These are phyloP conservation scores for Pangasius krempfi DNA, from an alignment of 2,797 vertebrate species.

Conservation along the genomic window DNA sequence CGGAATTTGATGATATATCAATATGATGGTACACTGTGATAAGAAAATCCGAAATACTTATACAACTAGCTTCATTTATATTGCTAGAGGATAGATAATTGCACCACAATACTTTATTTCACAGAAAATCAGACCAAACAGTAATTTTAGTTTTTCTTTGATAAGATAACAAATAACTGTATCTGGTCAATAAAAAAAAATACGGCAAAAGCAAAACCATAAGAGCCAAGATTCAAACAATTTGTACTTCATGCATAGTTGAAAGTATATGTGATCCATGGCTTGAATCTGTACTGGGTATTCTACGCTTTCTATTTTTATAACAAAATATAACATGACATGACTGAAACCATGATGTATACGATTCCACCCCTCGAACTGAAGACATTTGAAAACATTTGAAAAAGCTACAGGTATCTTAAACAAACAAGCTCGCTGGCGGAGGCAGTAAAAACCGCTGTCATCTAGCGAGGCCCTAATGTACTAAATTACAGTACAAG, in stretches of 20 bases:
- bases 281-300: background rate
- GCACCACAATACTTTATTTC: background rate
- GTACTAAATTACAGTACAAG: slow-evolving; percentile 83
- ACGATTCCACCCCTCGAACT: slow-evolving; percentile 3
- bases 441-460: slow-evolving; percentile 77
- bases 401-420: slow-evolving; percentile 51
- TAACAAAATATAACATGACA: background rate
- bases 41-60: background rate
- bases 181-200: background rate
- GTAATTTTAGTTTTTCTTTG: background rate
- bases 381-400: slow-evolving; percentile 39
- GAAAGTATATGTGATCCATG: background rate
- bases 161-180: background rate
- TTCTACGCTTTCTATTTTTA: background rate
- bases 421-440: slow-evolving; percentile 53
- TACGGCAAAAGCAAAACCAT: background rate
- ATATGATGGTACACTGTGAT: background rate
- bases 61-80: background rate
- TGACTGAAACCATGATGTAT: background rate
- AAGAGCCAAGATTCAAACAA: background rate
- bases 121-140: background rate
- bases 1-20: background rate
- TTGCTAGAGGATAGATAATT: background rate
- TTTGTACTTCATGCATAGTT: background rate
- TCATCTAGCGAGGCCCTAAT: slow-evolving; percentile 80